A percentile compares a stretch with the other conserved stretches of the same genome.
Evolutionary conservation across 1,140 invertebrate genomes (phyloP).

Genomic region (Dinothrombium tinctorium): DNA sequence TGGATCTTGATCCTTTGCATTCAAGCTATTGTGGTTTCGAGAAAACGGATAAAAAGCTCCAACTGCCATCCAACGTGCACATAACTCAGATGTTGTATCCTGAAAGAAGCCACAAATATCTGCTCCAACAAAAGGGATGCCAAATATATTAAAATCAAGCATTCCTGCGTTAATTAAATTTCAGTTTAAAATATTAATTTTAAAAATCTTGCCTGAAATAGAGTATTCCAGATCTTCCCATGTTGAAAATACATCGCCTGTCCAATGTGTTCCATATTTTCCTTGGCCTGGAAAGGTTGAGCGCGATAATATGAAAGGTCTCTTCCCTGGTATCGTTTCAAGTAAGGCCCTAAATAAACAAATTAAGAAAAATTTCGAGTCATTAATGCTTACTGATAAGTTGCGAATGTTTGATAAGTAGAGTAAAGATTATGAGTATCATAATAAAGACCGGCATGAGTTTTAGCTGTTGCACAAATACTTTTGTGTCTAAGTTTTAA

Average conservation of each 20-base stretch:
- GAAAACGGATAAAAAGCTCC: constrained; percentile 35
- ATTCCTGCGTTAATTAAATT: constrained; percentile 41
- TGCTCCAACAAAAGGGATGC: constrained; percentile 27
- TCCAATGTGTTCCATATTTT: constrained; percentile 66
- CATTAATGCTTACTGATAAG: constrained; percentile 24
- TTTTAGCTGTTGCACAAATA: constrained; percentile 53
- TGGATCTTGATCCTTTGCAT: constrained; percentile 27
- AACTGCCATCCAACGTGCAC: constrained; percentile 37
- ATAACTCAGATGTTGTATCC: constrained; percentile 27
- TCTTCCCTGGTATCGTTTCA: constrained; percentile 12
- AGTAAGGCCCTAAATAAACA: not conserved
- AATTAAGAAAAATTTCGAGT: not conserved
- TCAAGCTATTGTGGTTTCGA: constrained; percentile 54
- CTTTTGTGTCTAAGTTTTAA: constrained; percentile 36
- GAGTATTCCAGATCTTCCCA: constrained; percentile 26
- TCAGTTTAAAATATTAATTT: constrained; percentile 17
- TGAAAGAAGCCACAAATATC: constrained; percentile 24
- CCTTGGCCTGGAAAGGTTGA: constrained; percentile 58
- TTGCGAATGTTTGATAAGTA: constrained; percentile 41
- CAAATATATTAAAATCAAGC: constrained; percentile 54
- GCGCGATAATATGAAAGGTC: constrained; percentile 58
- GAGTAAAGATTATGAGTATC: constrained; percentile 62
- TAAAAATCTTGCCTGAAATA: constrained; percentile 22
- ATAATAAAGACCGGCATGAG: constrained; percentile 36
- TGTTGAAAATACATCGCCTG: constrained; percentile 27